A percentile compares a stretch with the other conserved stretches of the same genome.
phyloP scores from a whole-genome alignment of 1,140 invertebrate genomes.

The Nasonia longicornis region DNA sequence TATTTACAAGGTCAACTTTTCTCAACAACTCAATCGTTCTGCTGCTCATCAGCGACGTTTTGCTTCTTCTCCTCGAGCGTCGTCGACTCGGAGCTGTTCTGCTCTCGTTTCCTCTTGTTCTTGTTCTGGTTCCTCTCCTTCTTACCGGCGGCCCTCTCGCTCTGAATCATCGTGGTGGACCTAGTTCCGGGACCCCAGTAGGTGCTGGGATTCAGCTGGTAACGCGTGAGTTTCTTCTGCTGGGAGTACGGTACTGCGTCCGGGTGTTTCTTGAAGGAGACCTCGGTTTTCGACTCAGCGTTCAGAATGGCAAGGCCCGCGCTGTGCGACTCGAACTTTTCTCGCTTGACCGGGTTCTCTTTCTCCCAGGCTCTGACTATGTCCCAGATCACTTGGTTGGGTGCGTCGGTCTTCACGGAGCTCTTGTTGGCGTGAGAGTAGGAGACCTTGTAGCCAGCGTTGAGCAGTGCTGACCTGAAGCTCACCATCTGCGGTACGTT shows the following conservation, averaged over 20 bases:
- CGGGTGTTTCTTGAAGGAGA: conserved; percentile 76
- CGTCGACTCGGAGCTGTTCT: not conserved
- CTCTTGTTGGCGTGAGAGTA: conserved; percentile 89
- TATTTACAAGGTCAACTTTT: conserved; percentile 25
- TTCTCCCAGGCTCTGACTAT: conserved; percentile 88
- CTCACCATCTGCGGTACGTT: conserved; percentile 60
- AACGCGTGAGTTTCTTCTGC: conserved; percentile 80
- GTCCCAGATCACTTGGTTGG: conserved; percentile 90
- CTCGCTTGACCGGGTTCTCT: conserved; percentile 58
- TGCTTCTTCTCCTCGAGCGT: not conserved
- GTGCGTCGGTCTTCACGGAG: conserved; percentile 95
- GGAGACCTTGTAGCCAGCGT: conserved; percentile 94
- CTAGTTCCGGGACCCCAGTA: conserved; percentile 91
- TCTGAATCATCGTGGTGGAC: conserved; percentile 75
- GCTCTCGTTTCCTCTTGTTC: conserved; percentile 43
- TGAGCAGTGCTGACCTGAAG: conserved; percentile 90
- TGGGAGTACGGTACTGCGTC: conserved; percentile 85
- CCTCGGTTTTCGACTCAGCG: conserved; percentile 62
- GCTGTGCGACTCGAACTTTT: conserved; percentile 70
- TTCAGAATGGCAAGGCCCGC: conserved; percentile 73
- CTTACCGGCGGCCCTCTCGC: conserved; percentile 48
- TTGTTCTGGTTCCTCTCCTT: conserved; percentile 54
- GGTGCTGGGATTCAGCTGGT: conserved; percentile 87
- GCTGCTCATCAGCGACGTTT: not conserved
- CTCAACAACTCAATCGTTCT: not conserved